Evolutionary conservation across 1,140 invertebrate species (phyloP).

Genomic region (Eciton burchellii): DNA sequence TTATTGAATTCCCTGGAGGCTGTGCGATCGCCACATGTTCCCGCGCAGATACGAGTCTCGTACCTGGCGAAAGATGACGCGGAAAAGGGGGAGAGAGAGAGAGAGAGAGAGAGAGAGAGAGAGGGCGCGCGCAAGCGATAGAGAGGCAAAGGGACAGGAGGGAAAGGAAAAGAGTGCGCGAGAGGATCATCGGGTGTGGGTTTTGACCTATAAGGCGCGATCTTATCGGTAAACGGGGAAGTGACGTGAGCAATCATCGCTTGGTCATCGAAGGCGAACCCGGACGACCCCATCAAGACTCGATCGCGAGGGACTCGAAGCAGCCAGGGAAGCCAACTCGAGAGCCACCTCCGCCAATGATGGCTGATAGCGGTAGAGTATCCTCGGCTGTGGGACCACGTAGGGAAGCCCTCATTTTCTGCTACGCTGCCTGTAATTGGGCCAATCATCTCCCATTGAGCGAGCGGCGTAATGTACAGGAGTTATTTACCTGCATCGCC

Average conservation of each 20-base stretch:
- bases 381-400: slow-evolving; percentile 63
- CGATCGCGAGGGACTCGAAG: slow-evolving; percentile 66
- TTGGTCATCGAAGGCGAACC: slow-evolving; percentile 68
- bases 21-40: slow-evolving; percentile 70
- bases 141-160: slow-evolving; percentile 40
- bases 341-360: slow-evolving; percentile 50
- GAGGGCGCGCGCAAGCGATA: slow-evolving; percentile 14
- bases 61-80: slow-evolving; percentile 40
- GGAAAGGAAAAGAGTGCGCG: not conserved
- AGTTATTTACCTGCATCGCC: slow-evolving; percentile 71
- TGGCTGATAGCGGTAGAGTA: slow-evolving; percentile 28
- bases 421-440: slow-evolving; percentile 78
- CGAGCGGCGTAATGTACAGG: slow-evolving; percentile 63
- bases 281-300: slow-evolving; percentile 63
- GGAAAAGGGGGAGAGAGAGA: slow-evolving; percentile 44
- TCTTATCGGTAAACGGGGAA: slow-evolving; percentile 77
- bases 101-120: slow-evolving; percentile 59
- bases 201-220: slow-evolving; percentile 67
- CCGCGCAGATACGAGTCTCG: slow-evolving; percentile 44
- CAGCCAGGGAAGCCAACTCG: slow-evolving; percentile 36
- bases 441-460: slow-evolving; percentile 81
- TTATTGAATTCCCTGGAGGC: slow-evolving; percentile 79
- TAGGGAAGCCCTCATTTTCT: slow-evolving; percentile 77
- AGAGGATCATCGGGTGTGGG: slow-evolving; percentile 52
- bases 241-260: slow-evolving; percentile 74